These are phyloP conservation scores for Yponomeuta plumbellus DNA, from an alignment of 2,888 invertebrate species.

Conservation along the genomic window DNA sequence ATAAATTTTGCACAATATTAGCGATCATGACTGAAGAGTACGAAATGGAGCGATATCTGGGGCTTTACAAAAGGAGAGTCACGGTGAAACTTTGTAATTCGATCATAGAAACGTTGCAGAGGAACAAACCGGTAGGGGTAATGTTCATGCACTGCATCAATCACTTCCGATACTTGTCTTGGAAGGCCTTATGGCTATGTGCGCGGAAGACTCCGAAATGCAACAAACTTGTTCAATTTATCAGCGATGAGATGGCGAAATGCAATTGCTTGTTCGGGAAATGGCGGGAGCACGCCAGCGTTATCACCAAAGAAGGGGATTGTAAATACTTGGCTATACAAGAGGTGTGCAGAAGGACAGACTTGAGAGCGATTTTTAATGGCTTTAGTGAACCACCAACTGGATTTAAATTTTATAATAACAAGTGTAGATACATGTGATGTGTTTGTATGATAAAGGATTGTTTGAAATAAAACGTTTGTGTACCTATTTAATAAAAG, in stretches of 20 bases:
- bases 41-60: conserved; percentile 45
- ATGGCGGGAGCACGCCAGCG: conserved; percentile 57
- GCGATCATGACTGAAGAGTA: conserved; percentile 48
- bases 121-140: conserved; percentile 41
- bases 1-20: conserved; percentile 67
- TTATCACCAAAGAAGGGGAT: conserved; percentile 47
- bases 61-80: conserved; percentile 58
- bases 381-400: conserved; percentile 45
- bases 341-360: conserved; percentile 51
- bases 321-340: conserved; percentile 35
- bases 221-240: conserved; percentile 41
- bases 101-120: conserved; percentile 49
- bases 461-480: not conserved
- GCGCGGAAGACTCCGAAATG: conserved; percentile 57
- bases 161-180: conserved; percentile 63
- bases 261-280: conserved; percentile 63
- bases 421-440: conserved; percentile 13
- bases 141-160: conserved; percentile 62
- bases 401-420: conserved; percentile 53
- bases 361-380: conserved; percentile 49
- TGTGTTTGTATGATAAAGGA: not conserved
- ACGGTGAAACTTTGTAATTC: conserved; percentile 56
- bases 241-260: conserved; percentile 53
- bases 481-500: conserved; percentile 23
- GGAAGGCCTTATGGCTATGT: conserved; percentile 57